Percentiles rank a stretch among this genome's conserved stretches.
These are phyloP conservation scores for Nysson spinosus DNA, from an alignment of 2,888 invertebrate species.

Conservation along the genomic window DNA sequence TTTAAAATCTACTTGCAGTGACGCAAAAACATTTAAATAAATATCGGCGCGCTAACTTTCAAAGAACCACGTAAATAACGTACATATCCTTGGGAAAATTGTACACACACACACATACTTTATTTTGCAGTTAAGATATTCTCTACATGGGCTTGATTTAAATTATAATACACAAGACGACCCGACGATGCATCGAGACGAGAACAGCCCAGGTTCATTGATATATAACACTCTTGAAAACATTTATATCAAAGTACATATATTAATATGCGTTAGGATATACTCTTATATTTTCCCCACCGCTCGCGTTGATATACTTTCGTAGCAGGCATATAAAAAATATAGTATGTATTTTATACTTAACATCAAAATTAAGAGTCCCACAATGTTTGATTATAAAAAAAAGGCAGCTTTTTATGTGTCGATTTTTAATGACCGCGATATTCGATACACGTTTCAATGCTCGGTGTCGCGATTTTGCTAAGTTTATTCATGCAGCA, in stretches of 20 bases:
- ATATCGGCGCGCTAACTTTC: too few species aligned
- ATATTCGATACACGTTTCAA: too few species aligned
- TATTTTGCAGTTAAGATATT: conserved; percentile 31
- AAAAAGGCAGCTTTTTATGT: too few species aligned
- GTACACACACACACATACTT: too few species aligned
- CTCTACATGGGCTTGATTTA: conserved; percentile 41
- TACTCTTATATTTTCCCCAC: conserved; percentile 43
- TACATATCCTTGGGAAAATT: neutral
- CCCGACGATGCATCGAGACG: conserved; percentile 4
- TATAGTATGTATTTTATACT: too few species aligned
- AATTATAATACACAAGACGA: conserved; percentile 18
- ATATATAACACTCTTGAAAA: conserved; percentile 41
- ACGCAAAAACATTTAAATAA: conserved; percentile 20
- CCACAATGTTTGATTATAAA: conserved; percentile 57
- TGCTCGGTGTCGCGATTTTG: too few species aligned
- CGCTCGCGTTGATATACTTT: too few species aligned
- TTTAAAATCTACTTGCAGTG: too few species aligned
- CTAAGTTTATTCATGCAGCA: too few species aligned
- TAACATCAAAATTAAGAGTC: conserved; percentile 57
- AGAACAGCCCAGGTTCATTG: conserved; percentile 13
- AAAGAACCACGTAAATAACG: conserved; percentile 8
- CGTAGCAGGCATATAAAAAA: too few species aligned
- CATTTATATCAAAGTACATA: conserved; percentile 52
- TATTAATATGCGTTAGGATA: conserved; percentile 41
- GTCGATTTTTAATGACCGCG: too few species aligned